Evolutionary conservation across 2,797 vertebrate species (phyloP), one percentile per base, ranked within the genome.

Genomic region (Poecilia velifera): DNA sequence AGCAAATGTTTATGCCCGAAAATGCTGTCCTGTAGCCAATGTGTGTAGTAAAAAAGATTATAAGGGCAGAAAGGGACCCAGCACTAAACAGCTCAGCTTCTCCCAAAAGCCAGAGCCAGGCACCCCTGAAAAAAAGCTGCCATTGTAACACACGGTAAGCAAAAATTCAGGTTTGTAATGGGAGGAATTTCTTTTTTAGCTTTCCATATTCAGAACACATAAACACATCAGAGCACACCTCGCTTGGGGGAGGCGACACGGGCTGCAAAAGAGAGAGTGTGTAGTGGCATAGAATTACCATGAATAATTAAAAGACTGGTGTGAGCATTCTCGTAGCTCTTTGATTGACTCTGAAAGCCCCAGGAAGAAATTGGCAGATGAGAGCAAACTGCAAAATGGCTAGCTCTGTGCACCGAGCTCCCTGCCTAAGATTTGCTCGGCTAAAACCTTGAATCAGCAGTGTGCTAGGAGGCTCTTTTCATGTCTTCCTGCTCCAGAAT

Each of bases 251-350:
- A 93, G 91, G 91, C 72, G 92, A 64, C 82, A 90, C 90, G 82
- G 91, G 89, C 89, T 90, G 88, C 86, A 92, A 68, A 41, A 41
- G 83, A 92, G 90, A 89, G 91, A 90, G 88, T 93, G 92, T 92
- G 94, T 94, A 94, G 90, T 91, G 90, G 81, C 90, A 93, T 94
- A 90, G 78, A 89, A 90, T 90, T 84, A 91, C 82, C 81, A 95
- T 96, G 93, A 96, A 96, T 95, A 96, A 96, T 96, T 94, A 94
- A 96, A 91, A 89, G 91, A 90, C 92, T 91, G 91, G 94, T 94
- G 94, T 95, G 94, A 95, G 92, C 93, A 94, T 95, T 96, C 93
- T 96, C 87, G 86, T 94, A 86, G 89, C 92, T 92, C 92, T 95
- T 93, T 96, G 91, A 94, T 94, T 94, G 93, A 94, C 90, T 95